Conservation (phyloP, 1,140 invertebrate species). For the Zaprionus camerounensis region DNA sequence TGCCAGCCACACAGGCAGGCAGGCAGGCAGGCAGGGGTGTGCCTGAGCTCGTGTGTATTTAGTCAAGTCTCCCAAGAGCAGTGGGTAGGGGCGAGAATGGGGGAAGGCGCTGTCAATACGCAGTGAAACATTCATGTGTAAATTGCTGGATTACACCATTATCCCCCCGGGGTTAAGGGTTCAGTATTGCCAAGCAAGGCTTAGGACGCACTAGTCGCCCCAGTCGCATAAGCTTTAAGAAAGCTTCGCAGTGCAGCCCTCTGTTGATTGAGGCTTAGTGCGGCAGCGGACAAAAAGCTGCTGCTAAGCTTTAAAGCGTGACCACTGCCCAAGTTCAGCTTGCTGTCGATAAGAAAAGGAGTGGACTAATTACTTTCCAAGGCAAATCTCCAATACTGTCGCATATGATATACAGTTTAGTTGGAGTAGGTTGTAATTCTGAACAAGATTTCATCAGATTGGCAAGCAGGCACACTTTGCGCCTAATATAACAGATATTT, state of each 20-base stretch:
- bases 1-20: neutral
- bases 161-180: slow-evolving; percentile 19
- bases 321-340: neutral
- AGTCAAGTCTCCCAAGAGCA: slow-evolving; percentile 9
- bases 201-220: slow-evolving; percentile 9
- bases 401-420: neutral
- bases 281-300: slow-evolving; percentile 16
- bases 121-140: slow-evolving; percentile 45
- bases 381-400: neutral
- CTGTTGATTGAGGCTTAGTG: slow-evolving; percentile 44
- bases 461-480: no score
- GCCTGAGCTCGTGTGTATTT: slow-evolving; percentile 32
- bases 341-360: neutral
- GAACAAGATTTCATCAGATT: no score
- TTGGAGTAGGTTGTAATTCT: neutral
- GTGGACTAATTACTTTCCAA: neutral
- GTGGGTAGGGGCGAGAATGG: neutral
- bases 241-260: slow-evolving; percentile 7
- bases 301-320: slow-evolving; percentile 23
- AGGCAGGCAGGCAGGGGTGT: no score
- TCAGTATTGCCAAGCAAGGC: slow-evolving; percentile 20
- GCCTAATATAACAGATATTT: no score
- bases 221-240: slow-evolving; percentile 20
- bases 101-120: slow-evolving; percentile 26
- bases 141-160: slow-evolving; percentile 51